Evolutionary conservation across 2,888 invertebrate genomes (phyloP).

Genomic region (Lasioglossum leucozonium): DNA sequence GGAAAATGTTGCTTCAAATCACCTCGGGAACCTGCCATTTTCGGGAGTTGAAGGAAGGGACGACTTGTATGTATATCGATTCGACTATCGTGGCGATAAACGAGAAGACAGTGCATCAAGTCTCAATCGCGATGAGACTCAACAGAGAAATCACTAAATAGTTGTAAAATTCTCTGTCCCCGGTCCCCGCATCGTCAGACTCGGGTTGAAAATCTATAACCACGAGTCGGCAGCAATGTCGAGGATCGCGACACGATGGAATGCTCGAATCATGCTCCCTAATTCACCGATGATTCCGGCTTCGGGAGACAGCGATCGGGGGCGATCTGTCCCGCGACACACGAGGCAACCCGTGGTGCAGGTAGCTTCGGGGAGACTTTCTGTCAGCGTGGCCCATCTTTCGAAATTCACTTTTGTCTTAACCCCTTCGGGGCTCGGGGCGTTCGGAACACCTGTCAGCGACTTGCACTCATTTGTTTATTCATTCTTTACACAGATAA

Average conservation of each 20-base stretch:
- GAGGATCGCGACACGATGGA: slow-evolving; percentile 73
- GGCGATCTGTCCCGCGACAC: slow-evolving; percentile 71
- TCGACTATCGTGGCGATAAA: no score
- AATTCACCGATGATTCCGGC: slow-evolving; percentile 77
- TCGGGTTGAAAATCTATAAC: slow-evolving; percentile 37
- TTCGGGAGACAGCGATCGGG: slow-evolving; percentile 63
- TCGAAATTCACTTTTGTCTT: neutral
- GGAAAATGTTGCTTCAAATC: no score
- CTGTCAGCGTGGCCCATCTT: slow-evolving; percentile 70
- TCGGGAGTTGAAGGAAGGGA: no score
- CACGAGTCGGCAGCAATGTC: slow-evolving; percentile 19
- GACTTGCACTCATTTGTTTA: neutral
- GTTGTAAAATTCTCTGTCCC: neutral
- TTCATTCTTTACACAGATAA: neutral
- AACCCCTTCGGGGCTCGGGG: neutral
- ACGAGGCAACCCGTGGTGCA: slow-evolving; percentile 74
- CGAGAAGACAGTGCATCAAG: no score
- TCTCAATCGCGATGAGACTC: no score
- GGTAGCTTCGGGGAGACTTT: slow-evolving; percentile 76
- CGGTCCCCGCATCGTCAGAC: neutral
- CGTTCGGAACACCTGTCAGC: neutral
- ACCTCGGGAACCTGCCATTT: no score
- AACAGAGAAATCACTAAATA: neutral
- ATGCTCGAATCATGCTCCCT: slow-evolving; percentile 82
- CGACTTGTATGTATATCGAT: no score